phyloP scores from a whole-genome alignment of 2,113 vertebrate species.

The Myxocyprinus asiaticus region DNA sequence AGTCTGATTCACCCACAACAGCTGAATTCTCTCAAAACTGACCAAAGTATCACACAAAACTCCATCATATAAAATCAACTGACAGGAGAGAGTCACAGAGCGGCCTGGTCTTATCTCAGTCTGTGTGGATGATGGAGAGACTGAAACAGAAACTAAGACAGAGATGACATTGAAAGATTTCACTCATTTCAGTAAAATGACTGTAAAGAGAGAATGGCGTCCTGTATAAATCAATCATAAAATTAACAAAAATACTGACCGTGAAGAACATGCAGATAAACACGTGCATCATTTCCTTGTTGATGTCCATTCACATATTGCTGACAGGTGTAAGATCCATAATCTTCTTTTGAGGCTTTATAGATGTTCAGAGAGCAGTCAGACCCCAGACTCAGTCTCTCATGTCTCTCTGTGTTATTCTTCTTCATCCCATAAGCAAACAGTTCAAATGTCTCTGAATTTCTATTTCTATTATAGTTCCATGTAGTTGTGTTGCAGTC shows the following conservation, averaged over 20 bases:
- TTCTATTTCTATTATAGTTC: neutral
- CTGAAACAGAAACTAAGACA: neutral
- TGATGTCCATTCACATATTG: neutral
- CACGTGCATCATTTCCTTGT: neutral
- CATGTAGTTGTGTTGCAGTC: constrained; percentile 29
- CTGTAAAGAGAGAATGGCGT: too few species aligned
- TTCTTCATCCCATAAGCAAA: neutral
- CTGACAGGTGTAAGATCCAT: constrained; percentile 8
- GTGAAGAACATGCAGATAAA: constrained; percentile 14
- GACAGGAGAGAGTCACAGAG: constrained; percentile 3
- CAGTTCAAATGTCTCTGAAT: neutral
- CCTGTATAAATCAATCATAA: too few species aligned
- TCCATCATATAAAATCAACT: neutral
- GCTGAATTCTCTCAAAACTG: neutral
- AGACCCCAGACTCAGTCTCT: constrained; percentile 12
- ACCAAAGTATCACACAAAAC: neutral
- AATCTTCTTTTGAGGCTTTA: constrained; percentile 2
- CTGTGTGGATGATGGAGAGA: neutral
- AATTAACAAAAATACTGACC: neutral
- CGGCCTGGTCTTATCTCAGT: neutral
- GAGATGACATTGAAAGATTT: neutral
- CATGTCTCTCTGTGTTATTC: neutral
- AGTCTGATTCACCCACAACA: neutral
- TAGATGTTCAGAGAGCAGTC: constrained; percentile 35
- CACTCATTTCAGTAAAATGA: too few species aligned